Percentiles rank a stretch among this genome's conserved stretches.
These are phyloP conservation scores for Polyommatus icarus DNA, from an alignment of 2,888 invertebrate species.

Conservation along the genomic window DNA sequence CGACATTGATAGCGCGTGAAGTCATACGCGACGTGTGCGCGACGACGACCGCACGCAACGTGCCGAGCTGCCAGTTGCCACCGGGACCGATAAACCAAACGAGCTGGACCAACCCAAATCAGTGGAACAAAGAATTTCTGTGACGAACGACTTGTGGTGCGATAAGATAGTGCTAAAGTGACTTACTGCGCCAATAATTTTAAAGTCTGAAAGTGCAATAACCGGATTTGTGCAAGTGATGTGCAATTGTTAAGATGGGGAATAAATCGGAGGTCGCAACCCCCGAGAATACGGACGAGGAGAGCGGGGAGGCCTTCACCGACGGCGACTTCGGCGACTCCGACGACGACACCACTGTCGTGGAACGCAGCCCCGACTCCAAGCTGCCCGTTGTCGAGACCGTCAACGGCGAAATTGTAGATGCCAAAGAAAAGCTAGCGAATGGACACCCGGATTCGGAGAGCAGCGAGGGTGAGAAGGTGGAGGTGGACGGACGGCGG, in stretches of 20 bases:
- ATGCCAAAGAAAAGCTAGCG: conserved; percentile 42
- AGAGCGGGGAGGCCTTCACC: conserved; percentile 71
- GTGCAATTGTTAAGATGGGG: conserved; percentile 52
- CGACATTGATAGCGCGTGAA: conserved; percentile 56
- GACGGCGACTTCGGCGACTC: conserved; percentile 73
- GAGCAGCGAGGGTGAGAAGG: conserved; percentile 49
- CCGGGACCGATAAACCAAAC: conserved; percentile 21
- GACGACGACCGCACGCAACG: conserved; percentile 47
- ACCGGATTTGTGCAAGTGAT: conserved; percentile 48
- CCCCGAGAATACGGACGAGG: conserved; percentile 68
- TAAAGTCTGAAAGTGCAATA: conserved; percentile 44
- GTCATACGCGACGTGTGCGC: conserved; percentile 43
- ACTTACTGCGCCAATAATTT: conserved; percentile 54
- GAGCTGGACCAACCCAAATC: conserved; percentile 18
- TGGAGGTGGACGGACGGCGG: conserved; percentile 46
- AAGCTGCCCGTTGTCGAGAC: conserved; percentile 63
- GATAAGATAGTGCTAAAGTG: conserved; percentile 21
- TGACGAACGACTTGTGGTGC: conserved; percentile 39
- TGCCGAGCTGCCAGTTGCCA: conserved; percentile 31
- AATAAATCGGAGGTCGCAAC: conserved; percentile 59
- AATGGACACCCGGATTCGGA: conserved; percentile 41
- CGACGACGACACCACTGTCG: conserved; percentile 60
- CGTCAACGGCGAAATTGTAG: conserved; percentile 53
- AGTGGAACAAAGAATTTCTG: conserved; percentile 32
- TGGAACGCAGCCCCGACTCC: conserved; percentile 50